These are phyloP conservation scores for Psittacara wagleri DNA, from an alignment of 2,113 vertebrate genomes.

Conservation along the genomic window DNA sequence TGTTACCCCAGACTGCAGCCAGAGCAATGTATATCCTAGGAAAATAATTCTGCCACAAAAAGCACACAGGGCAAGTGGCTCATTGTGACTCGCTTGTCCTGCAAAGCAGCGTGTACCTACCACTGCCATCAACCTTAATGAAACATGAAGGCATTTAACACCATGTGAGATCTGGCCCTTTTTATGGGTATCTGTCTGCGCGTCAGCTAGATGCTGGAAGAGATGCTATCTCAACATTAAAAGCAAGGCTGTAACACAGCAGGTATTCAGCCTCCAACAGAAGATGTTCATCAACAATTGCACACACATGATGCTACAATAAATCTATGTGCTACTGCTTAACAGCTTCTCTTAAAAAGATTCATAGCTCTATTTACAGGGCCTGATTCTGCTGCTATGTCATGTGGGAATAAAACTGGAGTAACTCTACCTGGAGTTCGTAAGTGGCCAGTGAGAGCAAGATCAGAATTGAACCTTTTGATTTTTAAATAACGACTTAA, in stretches of 20 bases:
- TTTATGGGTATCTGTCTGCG: slow-evolving; percentile 38
- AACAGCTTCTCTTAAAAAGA: slow-evolving; percentile 67
- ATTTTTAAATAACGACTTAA: slow-evolving; percentile 34
- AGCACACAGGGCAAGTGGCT: not conserved
- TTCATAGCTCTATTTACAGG: slow-evolving; percentile 57
- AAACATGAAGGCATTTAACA: slow-evolving; percentile 63
- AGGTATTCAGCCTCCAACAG: slow-evolving; percentile 57
- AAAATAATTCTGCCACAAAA: slow-evolving; percentile 18
- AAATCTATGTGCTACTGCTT: slow-evolving; percentile 55
- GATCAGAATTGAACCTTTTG: not conserved
- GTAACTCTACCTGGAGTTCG: not conserved
- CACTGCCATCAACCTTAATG: slow-evolving; percentile 56
- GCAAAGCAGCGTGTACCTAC: slow-evolving; percentile 16
- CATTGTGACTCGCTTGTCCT: not conserved
- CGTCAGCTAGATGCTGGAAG: slow-evolving; percentile 12
- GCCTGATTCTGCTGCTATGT: slow-evolving; percentile 16
- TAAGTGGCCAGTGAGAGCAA: not conserved
- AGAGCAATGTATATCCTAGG: not conserved
- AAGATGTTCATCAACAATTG: slow-evolving; percentile 66
- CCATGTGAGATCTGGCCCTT: slow-evolving; percentile 31
- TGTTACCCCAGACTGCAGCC: not conserved
- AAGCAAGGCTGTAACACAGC: slow-evolving; percentile 59
- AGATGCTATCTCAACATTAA: slow-evolving; percentile 57
- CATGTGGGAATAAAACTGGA: slow-evolving; percentile 4
- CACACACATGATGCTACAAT: slow-evolving; percentile 61